Evolutionary conservation across 1,140 invertebrate species (phyloP).

Genomic region (Spodoptera litura): DNA sequence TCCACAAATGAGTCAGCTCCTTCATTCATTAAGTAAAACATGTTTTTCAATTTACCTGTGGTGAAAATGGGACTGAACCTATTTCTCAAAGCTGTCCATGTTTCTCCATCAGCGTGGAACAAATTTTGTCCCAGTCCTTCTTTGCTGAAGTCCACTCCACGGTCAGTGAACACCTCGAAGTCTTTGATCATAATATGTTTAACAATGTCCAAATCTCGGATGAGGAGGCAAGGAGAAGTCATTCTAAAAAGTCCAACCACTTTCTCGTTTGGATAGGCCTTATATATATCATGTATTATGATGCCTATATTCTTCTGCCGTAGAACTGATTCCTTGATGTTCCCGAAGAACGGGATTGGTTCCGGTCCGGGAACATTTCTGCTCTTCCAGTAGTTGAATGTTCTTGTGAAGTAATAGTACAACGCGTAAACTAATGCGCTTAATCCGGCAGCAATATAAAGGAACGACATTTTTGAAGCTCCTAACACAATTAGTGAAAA

Average conservation of each 20-base stretch:
- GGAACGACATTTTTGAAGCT: not conserved
- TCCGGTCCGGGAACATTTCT: constrained; percentile 52
- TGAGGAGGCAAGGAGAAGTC: constrained; percentile 78
- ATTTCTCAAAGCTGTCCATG: constrained; percentile 85
- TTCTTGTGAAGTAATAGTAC: constrained; percentile 48
- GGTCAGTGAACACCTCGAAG: constrained; percentile 85
- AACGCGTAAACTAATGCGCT: constrained; percentile 2
- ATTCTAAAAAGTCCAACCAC: constrained; percentile 63
- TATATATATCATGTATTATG: constrained; percentile 50
- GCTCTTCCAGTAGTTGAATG: constrained; percentile 54
- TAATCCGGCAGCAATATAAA: no score
- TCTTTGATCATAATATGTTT: constrained; percentile 87
- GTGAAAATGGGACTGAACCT: constrained; percentile 87
- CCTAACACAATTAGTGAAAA: not conserved
- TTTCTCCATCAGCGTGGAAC: constrained; percentile 77
- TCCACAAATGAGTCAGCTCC: constrained; percentile 67
- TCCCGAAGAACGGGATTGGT: constrained; percentile 54
- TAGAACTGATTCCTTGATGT: constrained; percentile 45
- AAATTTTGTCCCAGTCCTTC: constrained; percentile 82
- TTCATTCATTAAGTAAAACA: constrained; percentile 76
- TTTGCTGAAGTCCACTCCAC: constrained; percentile 78
- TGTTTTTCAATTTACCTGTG: constrained; percentile 75
- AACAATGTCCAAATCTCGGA: constrained; percentile 87
- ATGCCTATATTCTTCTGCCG: constrained; percentile 40
- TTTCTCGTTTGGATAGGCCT: constrained; percentile 53